Percentiles rank a stretch among this genome's conserved stretches.
Evolutionary conservation across 2,797 vertebrate species (phyloP).

Genomic region (Lepus townsendii): DNA sequence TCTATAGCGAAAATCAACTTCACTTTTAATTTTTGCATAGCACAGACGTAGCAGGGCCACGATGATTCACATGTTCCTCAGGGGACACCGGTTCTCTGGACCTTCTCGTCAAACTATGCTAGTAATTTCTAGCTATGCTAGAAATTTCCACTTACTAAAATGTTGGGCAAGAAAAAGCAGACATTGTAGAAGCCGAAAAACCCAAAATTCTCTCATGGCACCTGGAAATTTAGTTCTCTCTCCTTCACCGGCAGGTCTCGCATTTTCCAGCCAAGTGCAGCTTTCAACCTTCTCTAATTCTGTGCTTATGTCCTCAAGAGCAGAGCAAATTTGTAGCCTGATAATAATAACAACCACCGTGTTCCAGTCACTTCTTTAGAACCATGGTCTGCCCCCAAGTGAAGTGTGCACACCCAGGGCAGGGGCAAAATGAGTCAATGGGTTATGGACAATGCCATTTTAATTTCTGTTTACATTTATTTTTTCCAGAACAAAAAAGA

Average conservation of each 20-base stretch:
- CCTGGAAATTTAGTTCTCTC: not conserved
- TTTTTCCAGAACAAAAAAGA: not conserved
- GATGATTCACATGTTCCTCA: not conserved
- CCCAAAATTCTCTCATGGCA: not conserved
- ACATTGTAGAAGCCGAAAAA: not conserved
- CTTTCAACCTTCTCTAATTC: not conserved
- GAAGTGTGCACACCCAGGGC: not conserved
- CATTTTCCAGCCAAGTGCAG: not conserved
- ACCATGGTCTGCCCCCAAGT: not conserved
- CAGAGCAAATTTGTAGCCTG: not conserved
- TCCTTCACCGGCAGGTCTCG: not conserved
- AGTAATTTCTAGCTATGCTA: too few relatives aligned
- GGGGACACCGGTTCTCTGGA: not conserved
- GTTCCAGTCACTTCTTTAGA: not conserved
- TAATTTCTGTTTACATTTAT: not conserved
- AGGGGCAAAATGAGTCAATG: not conserved
- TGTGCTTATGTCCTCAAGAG: not conserved
- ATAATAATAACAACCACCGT: not conserved
- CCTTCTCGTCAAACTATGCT: not conserved
- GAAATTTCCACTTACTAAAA: not conserved
- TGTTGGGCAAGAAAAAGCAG: not conserved
- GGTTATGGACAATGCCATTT: not conserved
- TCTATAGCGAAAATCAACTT: slow-evolving; percentile 11
- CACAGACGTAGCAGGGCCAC: not conserved
- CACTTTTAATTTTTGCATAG: slow-evolving; percentile 49